Conservation (phyloP, 2,113 vertebrate species). For the Heptranchias perlo region DNA sequence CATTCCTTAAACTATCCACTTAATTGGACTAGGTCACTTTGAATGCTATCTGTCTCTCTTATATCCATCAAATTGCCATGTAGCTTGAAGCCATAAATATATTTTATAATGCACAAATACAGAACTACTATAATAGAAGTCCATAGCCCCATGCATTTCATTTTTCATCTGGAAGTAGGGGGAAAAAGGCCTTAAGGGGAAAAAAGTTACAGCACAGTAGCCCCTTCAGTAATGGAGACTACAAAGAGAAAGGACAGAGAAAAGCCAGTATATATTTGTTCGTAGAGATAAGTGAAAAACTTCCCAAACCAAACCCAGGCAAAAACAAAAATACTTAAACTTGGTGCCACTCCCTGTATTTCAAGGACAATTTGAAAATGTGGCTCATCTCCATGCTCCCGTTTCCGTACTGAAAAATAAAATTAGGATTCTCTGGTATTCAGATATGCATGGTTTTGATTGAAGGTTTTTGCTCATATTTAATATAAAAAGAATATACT, state of each 20-base stretch:
- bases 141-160: neutral
- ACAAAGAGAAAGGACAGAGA: neutral
- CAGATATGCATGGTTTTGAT: neutral
- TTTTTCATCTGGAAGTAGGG: neutral
- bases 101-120: neutral
- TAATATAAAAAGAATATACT: neutral
- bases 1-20: neutral
- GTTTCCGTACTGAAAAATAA: neutral
- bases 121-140: neutral
- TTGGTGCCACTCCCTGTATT: too few species aligned
- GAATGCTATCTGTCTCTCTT: neutral
- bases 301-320: neutral
- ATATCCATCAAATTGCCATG: neutral
- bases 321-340: neutral
- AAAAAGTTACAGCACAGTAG: neutral
- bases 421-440: neutral
- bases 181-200: neutral
- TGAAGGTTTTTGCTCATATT: neutral
- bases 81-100: neutral
- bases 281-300: neutral
- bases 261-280: neutral
- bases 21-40: neutral
- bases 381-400: neutral
- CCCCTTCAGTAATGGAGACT: neutral
- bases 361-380: neutral